These are phyloP conservation scores for Anguilla megastoma DNA, from an alignment of 2,797 vertebrate genomes.

Conservation along the genomic window DNA sequence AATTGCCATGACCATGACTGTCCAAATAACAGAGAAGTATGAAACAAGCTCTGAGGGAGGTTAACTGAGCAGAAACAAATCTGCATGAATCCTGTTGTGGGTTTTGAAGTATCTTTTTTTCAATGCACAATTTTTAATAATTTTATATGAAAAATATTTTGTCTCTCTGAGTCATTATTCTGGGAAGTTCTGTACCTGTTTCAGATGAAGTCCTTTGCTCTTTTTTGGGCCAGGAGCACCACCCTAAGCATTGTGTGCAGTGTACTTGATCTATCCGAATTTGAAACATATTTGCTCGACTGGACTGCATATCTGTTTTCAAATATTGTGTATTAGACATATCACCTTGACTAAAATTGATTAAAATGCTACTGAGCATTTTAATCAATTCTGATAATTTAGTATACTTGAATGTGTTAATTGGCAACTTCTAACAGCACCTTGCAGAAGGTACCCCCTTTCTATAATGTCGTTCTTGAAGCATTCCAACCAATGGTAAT, in stretches of 20 bases:
- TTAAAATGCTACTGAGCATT: background rate
- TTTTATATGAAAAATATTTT: background rate
- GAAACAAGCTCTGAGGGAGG: background rate
- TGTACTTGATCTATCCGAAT: background rate
- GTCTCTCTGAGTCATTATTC: background rate
- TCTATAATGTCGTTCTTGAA: background rate
- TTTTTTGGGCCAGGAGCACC: background rate
- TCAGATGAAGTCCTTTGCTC: background rate
- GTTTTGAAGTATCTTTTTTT: background rate
- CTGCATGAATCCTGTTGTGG: background rate
- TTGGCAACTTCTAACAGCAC: background rate
- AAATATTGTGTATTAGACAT: background rate
- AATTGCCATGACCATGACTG: slow-evolving; percentile 10
- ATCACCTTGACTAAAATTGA: background rate
- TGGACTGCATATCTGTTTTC: background rate
- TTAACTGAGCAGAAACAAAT: slow-evolving; percentile 10
- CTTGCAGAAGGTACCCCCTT: background rate
- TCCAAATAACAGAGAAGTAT: background rate
- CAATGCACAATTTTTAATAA: background rate
- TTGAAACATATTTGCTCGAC: background rate
- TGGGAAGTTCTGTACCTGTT: background rate
- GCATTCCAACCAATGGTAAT: background rate
- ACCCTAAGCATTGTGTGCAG: background rate
- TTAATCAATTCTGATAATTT: background rate
- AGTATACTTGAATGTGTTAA: background rate